A percentile compares a stretch with the other conserved stretches of the same genome.
These are phyloP conservation scores for Papilio machaon DNA, from an alignment of 1,140 invertebrate species.

Conservation along the genomic window DNA sequence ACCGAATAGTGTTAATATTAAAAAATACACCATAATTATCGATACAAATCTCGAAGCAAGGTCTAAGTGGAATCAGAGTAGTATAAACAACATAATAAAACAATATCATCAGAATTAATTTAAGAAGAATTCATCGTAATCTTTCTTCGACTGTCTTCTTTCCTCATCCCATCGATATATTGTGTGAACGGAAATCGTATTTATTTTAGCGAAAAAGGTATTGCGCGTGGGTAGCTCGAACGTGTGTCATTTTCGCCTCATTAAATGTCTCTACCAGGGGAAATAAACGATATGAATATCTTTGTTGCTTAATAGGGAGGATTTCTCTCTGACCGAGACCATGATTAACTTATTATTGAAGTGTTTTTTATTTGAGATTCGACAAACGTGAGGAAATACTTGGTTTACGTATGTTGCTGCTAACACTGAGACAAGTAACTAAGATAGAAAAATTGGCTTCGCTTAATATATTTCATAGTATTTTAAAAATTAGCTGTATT, in stretches of 20 bases:
- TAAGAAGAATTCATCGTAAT: background rate
- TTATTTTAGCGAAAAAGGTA: slow-evolving; percentile 7
- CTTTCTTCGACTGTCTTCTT: background rate
- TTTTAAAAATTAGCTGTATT: too few relatives aligned
- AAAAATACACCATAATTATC: too few relatives aligned
- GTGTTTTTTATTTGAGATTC: slow-evolving; percentile 9
- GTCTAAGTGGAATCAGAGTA: too few relatives aligned
- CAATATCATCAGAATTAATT: background rate
- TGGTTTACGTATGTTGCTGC: background rate
- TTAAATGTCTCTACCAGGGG: slow-evolving; percentile 21
- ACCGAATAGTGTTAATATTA: too few relatives aligned
- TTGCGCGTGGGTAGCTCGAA: slow-evolving; percentile 16
- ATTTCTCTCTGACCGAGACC: background rate
- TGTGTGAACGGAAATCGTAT: slow-evolving; percentile 24
- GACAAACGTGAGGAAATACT: background rate
- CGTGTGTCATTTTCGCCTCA: slow-evolving; percentile 40
- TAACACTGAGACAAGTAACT: background rate
- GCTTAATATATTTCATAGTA: too few relatives aligned
- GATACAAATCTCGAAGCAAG: too few relatives aligned
- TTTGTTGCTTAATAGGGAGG: slow-evolving; percentile 17
- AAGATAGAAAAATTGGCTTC: too few relatives aligned
- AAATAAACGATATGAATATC: slow-evolving; percentile 33
- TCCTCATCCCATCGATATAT: background rate
- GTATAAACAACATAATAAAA: background rate
- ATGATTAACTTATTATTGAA: background rate